These are phyloP conservation scores for Enteromius anoplus DNA, from an alignment of 2,797 vertebrate species.

Conservation along the genomic window DNA sequence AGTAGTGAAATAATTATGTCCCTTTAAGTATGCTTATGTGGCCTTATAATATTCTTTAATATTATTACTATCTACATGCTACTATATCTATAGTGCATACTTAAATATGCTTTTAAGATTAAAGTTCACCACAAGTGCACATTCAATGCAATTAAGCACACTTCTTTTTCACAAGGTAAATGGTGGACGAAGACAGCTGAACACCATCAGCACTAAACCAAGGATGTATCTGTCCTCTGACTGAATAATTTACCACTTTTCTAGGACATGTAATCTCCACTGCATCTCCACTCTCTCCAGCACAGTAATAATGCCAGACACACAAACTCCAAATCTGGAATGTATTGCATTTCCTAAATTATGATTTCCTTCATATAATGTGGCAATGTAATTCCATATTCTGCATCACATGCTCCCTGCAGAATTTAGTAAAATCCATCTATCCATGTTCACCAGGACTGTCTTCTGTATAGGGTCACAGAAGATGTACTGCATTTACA, in stretches of 20 bases:
- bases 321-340: constrained; percentile 6
- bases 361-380: background rate
- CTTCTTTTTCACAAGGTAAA: background rate
- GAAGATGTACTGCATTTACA: background rate
- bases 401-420: background rate
- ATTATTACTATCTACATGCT: too few relatives aligned
- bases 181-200: background rate
- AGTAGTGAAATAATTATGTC: background rate
- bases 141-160: background rate
- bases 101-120: background rate
- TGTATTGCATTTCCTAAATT: background rate
- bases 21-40: background rate
- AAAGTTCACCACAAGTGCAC: background rate
- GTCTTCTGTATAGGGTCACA: background rate
- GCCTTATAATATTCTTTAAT: too few relatives aligned
- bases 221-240: constrained; percentile 7
- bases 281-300: background rate
- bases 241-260: constrained; percentile 17
- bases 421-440: background rate
- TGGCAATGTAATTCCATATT: background rate
- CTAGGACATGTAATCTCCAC: background rate
- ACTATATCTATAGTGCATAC: background rate
- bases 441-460: background rate
- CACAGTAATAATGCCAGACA: background rate
- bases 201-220: background rate